Base-by-base conservation (phyloP, 2,797 vertebrate genomes). In the Halcyon badia region DNA sequence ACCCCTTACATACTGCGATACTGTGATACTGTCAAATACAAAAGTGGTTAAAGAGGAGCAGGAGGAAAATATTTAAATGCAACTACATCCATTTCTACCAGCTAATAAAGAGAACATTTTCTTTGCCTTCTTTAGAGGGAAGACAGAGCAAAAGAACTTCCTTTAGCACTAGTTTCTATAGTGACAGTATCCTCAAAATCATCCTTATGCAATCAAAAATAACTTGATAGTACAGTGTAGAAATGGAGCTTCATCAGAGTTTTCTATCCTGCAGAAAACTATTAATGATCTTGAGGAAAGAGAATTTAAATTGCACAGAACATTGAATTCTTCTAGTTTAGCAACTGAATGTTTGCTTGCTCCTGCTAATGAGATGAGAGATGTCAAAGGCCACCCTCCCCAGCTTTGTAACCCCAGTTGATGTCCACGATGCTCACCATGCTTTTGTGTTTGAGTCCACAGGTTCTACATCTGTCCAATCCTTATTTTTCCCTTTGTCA, bases 121-220 rank as follows among this genome's bases (percentile, higher is more conserved):
- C 30, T 78, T 94, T 80, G n/a, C 25, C 83, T 87, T 87, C 60
- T 80, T 21, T 76, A 85, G 31, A 68, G 80, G 64, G 57, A 87
- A 95, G 89, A 91, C 16, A 81, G 31, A 96, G 51, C n/a, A 70
- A 79, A 86, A 69, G 39, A 66, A 64, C 62, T 88, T 94, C 69
- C 90, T 89, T 87, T 90, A 75, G 20, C 35, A 41, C 28, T 83
- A 86, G 95, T 97, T 97, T 96, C 96, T 97, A 94, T 97, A 96
- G 97, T 96, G 92, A 97, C 94, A 83, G 26, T 75, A 83, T 60
- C 39, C 79, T 94, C 90, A 92, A 93, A 94, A 88, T 87, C 80
- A 64, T 91, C 81, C 89, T 89, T 93, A 56, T 83, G 64, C 25
- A 83, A 58, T 93, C 46, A 93, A 92, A 97, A 97, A 94, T 77